phyloP scores from a whole-genome alignment of 2,888 invertebrate genomes.

The Nasonovia ribisnigri region DNA sequence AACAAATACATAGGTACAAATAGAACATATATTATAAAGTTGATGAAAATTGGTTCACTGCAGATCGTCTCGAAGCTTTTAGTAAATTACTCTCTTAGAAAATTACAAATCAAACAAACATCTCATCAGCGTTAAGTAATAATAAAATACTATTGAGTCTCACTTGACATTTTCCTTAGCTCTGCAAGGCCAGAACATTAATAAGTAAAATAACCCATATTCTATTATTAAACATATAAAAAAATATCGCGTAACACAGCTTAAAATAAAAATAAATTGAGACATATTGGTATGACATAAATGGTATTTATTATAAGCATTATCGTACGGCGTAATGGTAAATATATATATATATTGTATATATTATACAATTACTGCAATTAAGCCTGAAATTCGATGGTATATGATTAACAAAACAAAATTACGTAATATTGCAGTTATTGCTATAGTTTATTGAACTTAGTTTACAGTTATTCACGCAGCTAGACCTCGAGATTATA shows the following conservation, averaged over 20 bases:
- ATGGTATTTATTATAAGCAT: background rate
- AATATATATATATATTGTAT: background rate
- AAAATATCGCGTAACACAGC: background rate
- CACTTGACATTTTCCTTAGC: background rate
- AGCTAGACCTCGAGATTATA: background rate
- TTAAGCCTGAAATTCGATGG: background rate
- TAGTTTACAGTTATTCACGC: background rate
- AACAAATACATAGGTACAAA: background rate
- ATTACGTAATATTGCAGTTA: background rate
- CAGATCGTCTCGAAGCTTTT: slow-evolving; percentile 15
- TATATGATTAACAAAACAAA: background rate
- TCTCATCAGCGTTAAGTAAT: background rate
- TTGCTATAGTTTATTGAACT: background rate
- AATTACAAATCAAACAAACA: background rate
- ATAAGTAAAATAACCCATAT: background rate
- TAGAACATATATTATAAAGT: background rate
- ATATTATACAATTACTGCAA: background rate
- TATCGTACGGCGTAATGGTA: too few relatives aligned
- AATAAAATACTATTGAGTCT: slow-evolving; percentile 27
- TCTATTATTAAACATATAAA: background rate
- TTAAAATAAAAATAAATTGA: background rate
- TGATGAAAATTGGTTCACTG: slow-evolving; percentile 23
- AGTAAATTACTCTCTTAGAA: slow-evolving; percentile 33
- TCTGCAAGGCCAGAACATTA: background rate
- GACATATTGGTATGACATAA: background rate